Evolutionary conservation across 2,113 vertebrate species (phyloP), one percentile per base, ranked within the genome.

Genomic region (Ranitomeya variabilis): DNA sequence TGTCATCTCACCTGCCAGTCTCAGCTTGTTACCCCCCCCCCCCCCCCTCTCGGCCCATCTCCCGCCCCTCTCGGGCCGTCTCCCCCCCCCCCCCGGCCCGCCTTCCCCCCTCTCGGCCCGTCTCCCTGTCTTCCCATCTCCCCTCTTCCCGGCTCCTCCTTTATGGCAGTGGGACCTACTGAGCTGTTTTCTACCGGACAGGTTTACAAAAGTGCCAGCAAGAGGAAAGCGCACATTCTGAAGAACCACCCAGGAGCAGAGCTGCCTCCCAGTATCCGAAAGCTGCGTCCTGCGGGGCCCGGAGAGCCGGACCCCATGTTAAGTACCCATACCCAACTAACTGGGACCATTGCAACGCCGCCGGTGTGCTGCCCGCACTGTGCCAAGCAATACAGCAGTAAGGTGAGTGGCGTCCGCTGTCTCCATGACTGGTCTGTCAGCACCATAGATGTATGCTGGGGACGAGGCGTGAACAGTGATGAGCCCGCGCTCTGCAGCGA

Each of bases 131-230:
- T 31, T 31, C 26, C 26, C 26, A 31, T 31, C 26, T 2, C 26
- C 26, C 26, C 26, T 2, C 26, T 31, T 31, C 26, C 26, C 26
- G 26, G 26, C 26, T 60, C 16, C 19, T 13, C 11, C 26, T 3
- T 0, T 74, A 9, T 18, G n/a, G 15, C 8, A 3, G 23, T 59
- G 26, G 83, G 73, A 59, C n/a, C 0, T 21, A 0, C 37, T 85
- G 55, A 14, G 26, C 1, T 59, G 9, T 14, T 76, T 76, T 89
- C 23, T 45, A 15, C 88, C 37, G 71, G 88, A 52, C 92, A 99
- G 98, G 98, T 99, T 60, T 99, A 99, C 90, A 99, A 99, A 92
- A 99, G 97, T 86, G 98, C 98, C 90, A 99, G 98, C 91, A 99
- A 99, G 87, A 95, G 98, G 76, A 99, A 99, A 94, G 97, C 98